These are phyloP conservation scores for Pterostichus madidus DNA, from an alignment of 2,888 invertebrate genomes.

Conservation along the genomic window DNA sequence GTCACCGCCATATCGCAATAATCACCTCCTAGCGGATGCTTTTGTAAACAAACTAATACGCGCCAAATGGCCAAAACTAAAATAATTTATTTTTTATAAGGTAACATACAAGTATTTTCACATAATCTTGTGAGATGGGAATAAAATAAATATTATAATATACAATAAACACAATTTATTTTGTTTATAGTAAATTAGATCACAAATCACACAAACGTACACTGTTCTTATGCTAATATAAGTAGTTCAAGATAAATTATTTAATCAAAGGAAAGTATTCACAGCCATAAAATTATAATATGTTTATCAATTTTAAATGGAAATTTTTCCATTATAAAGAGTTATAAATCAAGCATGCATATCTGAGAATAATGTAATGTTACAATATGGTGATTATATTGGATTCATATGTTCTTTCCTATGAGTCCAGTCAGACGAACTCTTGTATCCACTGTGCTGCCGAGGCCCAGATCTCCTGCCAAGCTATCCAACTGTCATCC, in stretches of 20 bases:
- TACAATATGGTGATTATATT: constrained; percentile 39
- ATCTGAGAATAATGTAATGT: constrained; percentile 46
- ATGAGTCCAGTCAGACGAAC: constrained; percentile 68
- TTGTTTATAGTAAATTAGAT: constrained; percentile 54
- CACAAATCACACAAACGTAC: constrained; percentile 60
- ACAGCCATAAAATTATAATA: constrained; percentile 66
- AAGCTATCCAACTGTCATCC: constrained; percentile 69
- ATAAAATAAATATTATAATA: constrained; percentile 9
- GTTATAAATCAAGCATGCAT: constrained; percentile 59
- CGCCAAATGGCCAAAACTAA: too few species aligned
- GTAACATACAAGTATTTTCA: too few species aligned
- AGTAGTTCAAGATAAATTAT: constrained; percentile 57
- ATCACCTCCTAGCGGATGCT: neutral
- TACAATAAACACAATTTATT: constrained; percentile 65
- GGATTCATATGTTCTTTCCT: constrained; percentile 69
- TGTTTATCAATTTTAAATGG: constrained; percentile 51
- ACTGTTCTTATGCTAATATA: constrained; percentile 52
- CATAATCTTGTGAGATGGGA: neutral
- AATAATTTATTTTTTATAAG: too few species aligned
- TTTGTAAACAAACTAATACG: too few species aligned
- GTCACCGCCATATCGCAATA: constrained; percentile 5
- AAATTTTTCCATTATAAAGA: constrained; percentile 28
- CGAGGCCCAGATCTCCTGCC: constrained; percentile 68
- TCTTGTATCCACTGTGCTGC: constrained; percentile 69
- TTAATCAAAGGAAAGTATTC: constrained; percentile 58